These are phyloP conservation scores for Sphinx pinastri DNA, from an alignment of 2,888 invertebrate species.

Conservation along the genomic window DNA sequence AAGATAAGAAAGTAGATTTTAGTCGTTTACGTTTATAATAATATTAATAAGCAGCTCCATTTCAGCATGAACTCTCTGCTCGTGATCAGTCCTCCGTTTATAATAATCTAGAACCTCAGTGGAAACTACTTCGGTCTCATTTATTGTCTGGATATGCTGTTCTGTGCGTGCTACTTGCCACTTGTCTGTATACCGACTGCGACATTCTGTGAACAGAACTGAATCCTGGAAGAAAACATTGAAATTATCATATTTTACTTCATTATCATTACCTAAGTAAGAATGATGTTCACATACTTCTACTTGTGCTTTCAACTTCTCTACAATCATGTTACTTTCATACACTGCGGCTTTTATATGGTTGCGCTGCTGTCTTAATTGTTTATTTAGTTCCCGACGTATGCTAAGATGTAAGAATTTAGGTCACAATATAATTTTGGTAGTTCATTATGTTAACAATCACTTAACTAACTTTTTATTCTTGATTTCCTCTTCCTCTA, in stretches of 20 bases:
- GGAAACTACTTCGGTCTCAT: conserved; percentile 48
- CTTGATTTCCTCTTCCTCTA: background rate
- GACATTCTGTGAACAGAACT: conserved; percentile 47
- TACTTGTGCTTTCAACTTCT: conserved; percentile 51
- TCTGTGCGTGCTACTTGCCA: conserved; percentile 72
- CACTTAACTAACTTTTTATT: background rate
- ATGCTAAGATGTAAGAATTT: conserved; percentile 40
- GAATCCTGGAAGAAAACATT: conserved; percentile 42
- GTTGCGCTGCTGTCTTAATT: conserved; percentile 62
- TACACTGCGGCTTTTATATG: conserved; percentile 61
- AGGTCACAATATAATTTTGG: background rate
- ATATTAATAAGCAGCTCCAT: conserved; percentile 69
- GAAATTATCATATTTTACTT: background rate
- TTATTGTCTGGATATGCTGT: conserved; percentile 58
- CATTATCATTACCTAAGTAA: background rate
- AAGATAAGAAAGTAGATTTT: too few species aligned
- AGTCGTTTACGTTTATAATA: conserved; percentile 59
- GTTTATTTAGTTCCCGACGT: conserved; percentile 55
- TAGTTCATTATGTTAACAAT: background rate
- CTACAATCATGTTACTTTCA: conserved; percentile 57
- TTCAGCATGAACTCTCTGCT: conserved; percentile 70
- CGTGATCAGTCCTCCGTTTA: conserved; percentile 60
- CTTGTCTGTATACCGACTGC: conserved; percentile 58
- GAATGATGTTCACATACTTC: conserved; percentile 50
- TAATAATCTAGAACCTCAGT: conserved; percentile 52